These are phyloP conservation scores for Salvelinus fontinalis DNA, from an alignment of 2,113 vertebrate genomes.

Conservation along the genomic window DNA sequence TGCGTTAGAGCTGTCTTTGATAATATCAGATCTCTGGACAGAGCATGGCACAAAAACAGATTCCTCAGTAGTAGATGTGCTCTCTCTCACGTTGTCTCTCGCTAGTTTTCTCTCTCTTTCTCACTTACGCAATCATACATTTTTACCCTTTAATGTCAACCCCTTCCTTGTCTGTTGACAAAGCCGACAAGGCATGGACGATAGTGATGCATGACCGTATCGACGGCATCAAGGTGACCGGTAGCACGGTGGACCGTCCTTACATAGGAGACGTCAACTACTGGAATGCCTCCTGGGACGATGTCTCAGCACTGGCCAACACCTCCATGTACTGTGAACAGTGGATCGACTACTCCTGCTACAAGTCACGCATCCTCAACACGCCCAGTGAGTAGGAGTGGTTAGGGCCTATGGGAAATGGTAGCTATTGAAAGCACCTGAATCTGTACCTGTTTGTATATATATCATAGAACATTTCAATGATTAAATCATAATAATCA, in stretches of 20 bases:
- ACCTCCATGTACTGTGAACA: constrained; percentile 94
- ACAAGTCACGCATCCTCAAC: constrained; percentile 95
- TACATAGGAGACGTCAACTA: constrained; percentile 87
- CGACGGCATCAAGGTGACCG: constrained; percentile 83
- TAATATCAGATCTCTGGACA: not conserved
- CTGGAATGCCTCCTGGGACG: constrained; percentile 94
- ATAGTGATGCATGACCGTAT: constrained; percentile 85
- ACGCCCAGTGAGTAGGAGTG: constrained; percentile 80
- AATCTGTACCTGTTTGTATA: not conserved
- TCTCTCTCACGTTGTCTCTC: not conserved
- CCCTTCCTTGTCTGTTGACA: not conserved
- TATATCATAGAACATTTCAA: not conserved
- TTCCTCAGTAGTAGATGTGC: not conserved
- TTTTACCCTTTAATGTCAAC: not conserved
- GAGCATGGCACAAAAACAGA: not conserved
- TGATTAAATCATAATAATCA: too few species aligned
- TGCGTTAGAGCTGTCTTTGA: not conserved
- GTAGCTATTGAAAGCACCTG: not conserved
- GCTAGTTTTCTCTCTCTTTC: not conserved
- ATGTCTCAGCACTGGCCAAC: constrained; percentile 90
- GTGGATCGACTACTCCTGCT: constrained; percentile 92
- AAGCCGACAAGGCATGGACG: constrained; percentile 91
- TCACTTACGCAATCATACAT: not conserved
- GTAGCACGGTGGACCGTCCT: constrained; percentile 84
- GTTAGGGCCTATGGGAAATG: not conserved